A percentile compares a stretch with the other conserved stretches of the same genome.
Evolutionary conservation across 2,113 vertebrate genomes (phyloP).

Genomic region (Nestor notabilis): DNA sequence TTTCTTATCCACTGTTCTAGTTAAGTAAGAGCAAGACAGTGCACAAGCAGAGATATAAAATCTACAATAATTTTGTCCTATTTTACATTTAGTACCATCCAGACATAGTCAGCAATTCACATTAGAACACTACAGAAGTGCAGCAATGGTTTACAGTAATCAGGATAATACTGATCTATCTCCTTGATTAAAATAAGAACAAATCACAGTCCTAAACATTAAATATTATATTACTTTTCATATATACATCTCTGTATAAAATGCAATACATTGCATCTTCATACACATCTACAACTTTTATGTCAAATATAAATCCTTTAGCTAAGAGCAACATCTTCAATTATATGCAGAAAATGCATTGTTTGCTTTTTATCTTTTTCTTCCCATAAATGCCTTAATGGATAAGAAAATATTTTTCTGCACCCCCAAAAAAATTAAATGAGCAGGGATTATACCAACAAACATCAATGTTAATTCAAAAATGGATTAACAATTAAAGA

Average conservation of each 20-base stretch:
- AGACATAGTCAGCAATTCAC: neutral
- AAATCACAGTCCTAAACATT: neutral
- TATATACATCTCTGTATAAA: neutral
- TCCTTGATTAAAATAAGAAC: neutral
- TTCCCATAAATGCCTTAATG: neutral
- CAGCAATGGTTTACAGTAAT: neutral
- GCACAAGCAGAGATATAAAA: neutral
- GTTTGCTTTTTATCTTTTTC: neutral
- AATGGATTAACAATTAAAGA: constrained; percentile 85
- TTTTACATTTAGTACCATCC: neutral
- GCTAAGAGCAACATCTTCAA: neutral
- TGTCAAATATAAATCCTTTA: neutral
- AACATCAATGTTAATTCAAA: constrained; percentile 79
- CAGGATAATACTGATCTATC: neutral
- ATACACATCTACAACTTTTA: neutral
- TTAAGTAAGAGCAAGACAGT: neutral
- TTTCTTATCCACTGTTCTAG: neutral
- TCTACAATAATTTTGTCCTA: neutral
- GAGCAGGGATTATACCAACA: constrained; percentile 67
- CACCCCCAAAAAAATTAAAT: constrained; percentile 22
- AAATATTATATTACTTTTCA: neutral
- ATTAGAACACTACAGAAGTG: neutral
- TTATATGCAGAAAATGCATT: neutral
- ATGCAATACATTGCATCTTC: neutral
- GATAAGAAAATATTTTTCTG: constrained; percentile 30